Conservation (phyloP, 2,797 vertebrate genomes). For the Allobates femoralis region DNA sequence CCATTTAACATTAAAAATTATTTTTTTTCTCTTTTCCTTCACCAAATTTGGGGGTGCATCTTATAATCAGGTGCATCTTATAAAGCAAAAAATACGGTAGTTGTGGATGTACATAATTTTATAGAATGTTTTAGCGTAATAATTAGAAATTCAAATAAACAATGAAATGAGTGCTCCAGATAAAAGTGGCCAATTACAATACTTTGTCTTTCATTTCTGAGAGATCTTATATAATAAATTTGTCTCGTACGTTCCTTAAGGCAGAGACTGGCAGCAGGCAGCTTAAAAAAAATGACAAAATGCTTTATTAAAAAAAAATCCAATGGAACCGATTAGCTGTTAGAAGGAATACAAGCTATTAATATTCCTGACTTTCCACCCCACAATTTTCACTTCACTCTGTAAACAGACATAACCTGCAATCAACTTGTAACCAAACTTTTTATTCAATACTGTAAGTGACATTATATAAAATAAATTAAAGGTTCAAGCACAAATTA, state of each 20-base stretch:
- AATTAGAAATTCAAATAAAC: too few species aligned
- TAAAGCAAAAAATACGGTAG: too few species aligned
- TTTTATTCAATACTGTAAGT: slow-evolving; percentile 63
- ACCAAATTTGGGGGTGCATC: too few species aligned
- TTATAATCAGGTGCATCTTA: too few species aligned
- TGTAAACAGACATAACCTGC: slow-evolving; percentile 59
- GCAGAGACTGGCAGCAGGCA: slow-evolving; percentile 10
- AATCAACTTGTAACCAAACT: slow-evolving; percentile 63
- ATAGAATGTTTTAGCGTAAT: too few species aligned
- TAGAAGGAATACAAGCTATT: slow-evolving; percentile 48
- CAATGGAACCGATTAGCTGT: slow-evolving; percentile 46
- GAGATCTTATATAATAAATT: neutral
- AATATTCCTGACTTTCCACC: slow-evolving; percentile 55
- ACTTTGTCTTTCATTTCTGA: neutral
- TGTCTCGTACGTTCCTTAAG: neutral
- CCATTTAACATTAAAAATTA: too few species aligned
- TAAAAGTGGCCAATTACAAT: slow-evolving; percentile 5
- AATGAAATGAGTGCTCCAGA: neutral
- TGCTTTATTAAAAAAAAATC: slow-evolving; percentile 22
- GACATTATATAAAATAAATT: slow-evolving; percentile 64
- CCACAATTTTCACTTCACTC: slow-evolving; percentile 62
- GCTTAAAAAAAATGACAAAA: slow-evolving; percentile 5
- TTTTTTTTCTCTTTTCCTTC: too few species aligned
- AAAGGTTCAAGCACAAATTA: slow-evolving; percentile 61
- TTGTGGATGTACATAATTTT: too few species aligned